Conservation (phyloP, 2,113 vertebrate genomes). For the Hydrolagus affinis region DNA sequence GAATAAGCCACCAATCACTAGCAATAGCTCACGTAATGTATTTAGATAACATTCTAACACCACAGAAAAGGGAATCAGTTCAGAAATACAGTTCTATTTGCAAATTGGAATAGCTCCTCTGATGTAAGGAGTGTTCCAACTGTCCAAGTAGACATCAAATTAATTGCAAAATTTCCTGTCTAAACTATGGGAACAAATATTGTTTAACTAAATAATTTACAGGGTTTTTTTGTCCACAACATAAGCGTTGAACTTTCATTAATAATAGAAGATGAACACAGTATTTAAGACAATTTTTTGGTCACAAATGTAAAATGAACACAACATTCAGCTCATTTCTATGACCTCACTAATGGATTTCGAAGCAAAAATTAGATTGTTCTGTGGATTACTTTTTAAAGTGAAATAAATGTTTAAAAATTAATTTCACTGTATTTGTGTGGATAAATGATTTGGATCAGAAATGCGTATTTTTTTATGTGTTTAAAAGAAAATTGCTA, state of each 20-base stretch:
- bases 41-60: neutral
- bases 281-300: neutral
- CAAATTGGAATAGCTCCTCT: neutral
- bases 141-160: neutral
- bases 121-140: neutral
- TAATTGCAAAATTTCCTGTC: neutral
- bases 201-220: neutral
- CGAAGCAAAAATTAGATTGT: neutral
- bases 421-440: neutral
- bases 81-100: neutral
- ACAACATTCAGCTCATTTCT: neutral
- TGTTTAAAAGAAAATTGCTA: too few species aligned
- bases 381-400: neutral
- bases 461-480: too few species aligned
- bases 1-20: neutral
- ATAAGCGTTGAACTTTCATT: neutral
- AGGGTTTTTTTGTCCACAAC: too few species aligned
- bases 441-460: too few species aligned
- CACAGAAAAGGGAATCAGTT: neutral
- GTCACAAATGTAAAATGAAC: neutral
- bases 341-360: neutral
- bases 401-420: slow-evolving; percentile 12
- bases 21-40: neutral
- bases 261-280: neutral
- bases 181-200: neutral